Percentiles rank a stretch among this genome's conserved stretches.
These are phyloP conservation scores for Nipponia nippon DNA, from an alignment of 2,113 vertebrate species.

Conservation along the genomic window DNA sequence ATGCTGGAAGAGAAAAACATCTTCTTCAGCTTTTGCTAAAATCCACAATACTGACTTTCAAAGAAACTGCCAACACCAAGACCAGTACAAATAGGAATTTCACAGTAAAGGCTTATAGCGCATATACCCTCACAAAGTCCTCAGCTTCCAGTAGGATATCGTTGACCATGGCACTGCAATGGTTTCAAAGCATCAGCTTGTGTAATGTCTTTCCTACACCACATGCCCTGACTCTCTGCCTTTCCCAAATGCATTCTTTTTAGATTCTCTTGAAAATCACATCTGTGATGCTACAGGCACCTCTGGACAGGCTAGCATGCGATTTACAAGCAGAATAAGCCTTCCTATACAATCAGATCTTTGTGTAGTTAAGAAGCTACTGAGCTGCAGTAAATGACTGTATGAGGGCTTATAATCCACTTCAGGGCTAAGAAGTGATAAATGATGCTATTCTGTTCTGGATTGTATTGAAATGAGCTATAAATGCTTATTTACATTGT, in stretches of 20 bases:
- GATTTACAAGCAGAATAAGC: background rate
- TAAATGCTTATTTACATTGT: background rate
- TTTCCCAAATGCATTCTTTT: background rate
- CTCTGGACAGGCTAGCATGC: background rate
- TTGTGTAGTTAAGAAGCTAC: background rate
- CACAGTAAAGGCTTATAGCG: background rate
- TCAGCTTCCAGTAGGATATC: background rate
- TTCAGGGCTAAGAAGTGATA: background rate
- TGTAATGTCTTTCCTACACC: background rate
- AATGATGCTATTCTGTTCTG: background rate
- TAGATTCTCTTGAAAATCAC: background rate
- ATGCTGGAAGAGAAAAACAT: background rate
- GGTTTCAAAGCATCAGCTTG: background rate
- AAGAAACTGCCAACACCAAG: background rate
- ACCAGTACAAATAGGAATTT: background rate
- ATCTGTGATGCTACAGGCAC: background rate
- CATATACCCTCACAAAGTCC: background rate
- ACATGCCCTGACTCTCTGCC: too few species aligned
- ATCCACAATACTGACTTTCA: background rate
- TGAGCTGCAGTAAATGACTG: background rate
- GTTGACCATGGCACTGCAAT: background rate
- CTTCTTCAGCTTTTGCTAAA: background rate
- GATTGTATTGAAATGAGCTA: background rate
- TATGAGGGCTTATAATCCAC: background rate
- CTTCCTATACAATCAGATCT: background rate